Conservation (phyloP, 2,113 vertebrate species). For the Paracanthobrama guichenoti region DNA sequence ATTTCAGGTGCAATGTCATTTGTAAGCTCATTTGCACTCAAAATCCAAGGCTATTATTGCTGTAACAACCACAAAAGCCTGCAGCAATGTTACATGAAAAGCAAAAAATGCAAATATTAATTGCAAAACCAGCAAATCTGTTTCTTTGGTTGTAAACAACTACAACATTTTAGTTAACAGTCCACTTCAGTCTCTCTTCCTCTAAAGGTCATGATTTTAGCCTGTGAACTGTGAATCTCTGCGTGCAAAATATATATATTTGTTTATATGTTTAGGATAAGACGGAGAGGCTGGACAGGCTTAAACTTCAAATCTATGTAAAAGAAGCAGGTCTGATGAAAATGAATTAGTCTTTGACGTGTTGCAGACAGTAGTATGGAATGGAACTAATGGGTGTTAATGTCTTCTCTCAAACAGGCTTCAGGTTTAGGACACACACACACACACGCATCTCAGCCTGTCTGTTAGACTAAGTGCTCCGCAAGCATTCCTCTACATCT, state of each 20-base stretch:
- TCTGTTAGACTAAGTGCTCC: not conserved
- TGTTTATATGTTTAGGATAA: not conserved
- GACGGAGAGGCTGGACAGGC: not conserved
- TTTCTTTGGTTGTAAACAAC: constrained; percentile 1
- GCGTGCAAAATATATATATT: not conserved
- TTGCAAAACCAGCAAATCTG: constrained; percentile 1
- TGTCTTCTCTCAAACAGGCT: not conserved
- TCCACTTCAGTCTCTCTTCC: not conserved
- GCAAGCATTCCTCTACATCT: not conserved
- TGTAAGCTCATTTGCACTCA: not conserved
- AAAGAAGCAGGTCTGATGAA: not conserved
- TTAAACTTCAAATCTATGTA: not conserved
- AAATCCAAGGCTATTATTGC: not conserved
- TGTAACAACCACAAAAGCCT: constrained; percentile 35
- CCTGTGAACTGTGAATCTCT: not conserved
- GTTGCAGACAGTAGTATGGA: not conserved
- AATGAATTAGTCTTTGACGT: not conserved
- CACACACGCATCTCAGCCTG: not conserved
- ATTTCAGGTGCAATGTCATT: constrained; percentile 2
- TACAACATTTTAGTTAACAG: not conserved
- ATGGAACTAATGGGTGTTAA: not conserved
- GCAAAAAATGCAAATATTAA: not conserved
- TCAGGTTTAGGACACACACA: not conserved
- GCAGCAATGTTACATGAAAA: constrained; percentile 29
- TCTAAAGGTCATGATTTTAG: not conserved